Base-by-base conservation (phyloP, 2,888 invertebrate genomes). In the Lasius platythorax region DNA sequence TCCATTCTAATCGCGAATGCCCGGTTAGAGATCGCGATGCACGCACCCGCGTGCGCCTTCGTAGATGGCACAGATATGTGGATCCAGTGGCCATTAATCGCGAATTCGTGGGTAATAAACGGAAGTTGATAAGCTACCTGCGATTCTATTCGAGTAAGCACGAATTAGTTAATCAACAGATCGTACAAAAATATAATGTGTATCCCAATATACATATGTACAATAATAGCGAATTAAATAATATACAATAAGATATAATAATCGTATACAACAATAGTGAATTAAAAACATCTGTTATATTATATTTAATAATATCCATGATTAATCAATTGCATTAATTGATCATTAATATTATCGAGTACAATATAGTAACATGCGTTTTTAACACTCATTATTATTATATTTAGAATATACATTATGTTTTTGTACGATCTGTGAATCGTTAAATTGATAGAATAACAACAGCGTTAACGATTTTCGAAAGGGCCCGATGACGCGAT, bases 1-100 rank as follows among this genome's bases (percentile, higher is more conserved):
- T 84, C 83, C 87, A 91, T 89, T 82, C 85, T 86, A 91, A 91
- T 91, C 90, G 82, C 33, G 28, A 61, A 33, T 43, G 43, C 40
- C 43, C 58, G 83, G 89, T 89, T 74, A 63, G 73, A 85, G 72
- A 87, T 87, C 84, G 68, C 68, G 82, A 90, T 72, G 85, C 88
- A 88, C 90, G 90, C 90, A 87, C 88, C n/a, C 58, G 40, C 63
- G 74, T 11, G n/a, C 9, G 70, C 82, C 67, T 86, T 84, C 86
- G n/a, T 85, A 78, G 61, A 79, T 83, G 82, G 18, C 81, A 9
- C 15, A 56, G n/a, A 56, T 84, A 66, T 82, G 58, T 64, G 46
- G 18, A 43, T 61, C 15, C 3, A 28, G 33, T 15, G 72, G 9
- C 50, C 33, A 79, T 86, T 89, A 89, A 87, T 87, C 85, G 64